Percentiles rank a stretch among this genome's conserved stretches.
Conservation (phyloP, 2,113 vertebrate genomes). For the Grantiella picta region DNA sequence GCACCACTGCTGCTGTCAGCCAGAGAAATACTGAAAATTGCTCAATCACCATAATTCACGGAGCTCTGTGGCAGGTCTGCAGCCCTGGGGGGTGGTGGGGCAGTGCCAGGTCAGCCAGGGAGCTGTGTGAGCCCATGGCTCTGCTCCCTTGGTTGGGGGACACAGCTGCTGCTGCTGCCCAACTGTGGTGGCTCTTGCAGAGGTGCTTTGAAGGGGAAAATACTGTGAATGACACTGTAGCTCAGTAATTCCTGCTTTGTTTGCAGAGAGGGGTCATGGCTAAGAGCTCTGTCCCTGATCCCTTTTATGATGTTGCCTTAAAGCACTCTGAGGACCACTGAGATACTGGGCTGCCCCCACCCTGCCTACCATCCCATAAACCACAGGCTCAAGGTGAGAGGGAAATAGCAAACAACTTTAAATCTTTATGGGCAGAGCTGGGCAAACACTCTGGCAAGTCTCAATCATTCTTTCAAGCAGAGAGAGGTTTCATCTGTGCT, state of each 20-base stretch:
- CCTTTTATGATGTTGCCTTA: constrained; percentile 34
- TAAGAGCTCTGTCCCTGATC: constrained; percentile 38
- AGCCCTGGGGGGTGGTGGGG: background rate
- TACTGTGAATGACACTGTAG: background rate
- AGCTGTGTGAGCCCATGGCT: background rate
- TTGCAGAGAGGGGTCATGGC: constrained; percentile 35
- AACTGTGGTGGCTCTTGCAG: background rate
- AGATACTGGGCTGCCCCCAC: background rate
- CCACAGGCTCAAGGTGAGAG: background rate
- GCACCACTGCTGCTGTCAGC: constrained; percentile 31
- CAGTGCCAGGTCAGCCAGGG: background rate
- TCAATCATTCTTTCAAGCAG: background rate
- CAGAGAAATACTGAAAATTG: constrained; percentile 46
- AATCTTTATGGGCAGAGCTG: constrained; percentile 21
- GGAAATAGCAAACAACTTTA: constrained; percentile 6
- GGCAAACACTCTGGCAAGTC: background rate
- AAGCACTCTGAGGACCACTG: background rate
- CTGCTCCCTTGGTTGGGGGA: background rate
- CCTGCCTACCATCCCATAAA: background rate
- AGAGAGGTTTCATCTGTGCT: background rate
- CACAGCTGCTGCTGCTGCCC: background rate
- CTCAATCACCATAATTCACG: constrained; percentile 37
- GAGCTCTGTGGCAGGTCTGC: constrained; percentile 22
- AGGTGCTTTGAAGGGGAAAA: constrained; percentile 2
- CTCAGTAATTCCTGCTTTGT: constrained; percentile 23